These are phyloP conservation scores for Hiodon alosoides DNA, from an alignment of 2,113 vertebrate species.

Conservation along the genomic window DNA sequence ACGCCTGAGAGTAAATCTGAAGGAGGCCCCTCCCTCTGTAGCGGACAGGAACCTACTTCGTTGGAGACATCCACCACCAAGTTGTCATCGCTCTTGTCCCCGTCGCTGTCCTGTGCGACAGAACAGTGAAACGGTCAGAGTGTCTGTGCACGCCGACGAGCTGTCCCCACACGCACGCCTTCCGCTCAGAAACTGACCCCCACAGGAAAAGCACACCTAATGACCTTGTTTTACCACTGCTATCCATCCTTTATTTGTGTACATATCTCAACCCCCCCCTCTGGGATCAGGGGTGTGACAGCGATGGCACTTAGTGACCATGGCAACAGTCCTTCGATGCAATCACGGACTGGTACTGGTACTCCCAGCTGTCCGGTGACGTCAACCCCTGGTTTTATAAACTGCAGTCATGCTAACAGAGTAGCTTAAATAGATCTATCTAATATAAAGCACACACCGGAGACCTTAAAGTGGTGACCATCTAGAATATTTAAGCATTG, in stretches of 20 bases:
- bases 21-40: not conserved
- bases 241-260: not conserved
- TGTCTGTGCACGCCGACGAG: not conserved
- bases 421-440: too few species aligned
- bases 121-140: not conserved
- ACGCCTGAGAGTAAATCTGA: not conserved
- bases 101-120: slow-evolving; percentile 58
- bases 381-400: slow-evolving; percentile 57
- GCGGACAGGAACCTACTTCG: slow-evolving; percentile 20
- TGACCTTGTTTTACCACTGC: not conserved
- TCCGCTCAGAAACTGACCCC: not conserved
- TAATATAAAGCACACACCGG: too few species aligned
- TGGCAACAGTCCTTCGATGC: slow-evolving; percentile 65
- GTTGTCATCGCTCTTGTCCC: slow-evolving; percentile 69
- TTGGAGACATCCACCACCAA: slow-evolving; percentile 62
- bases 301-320: slow-evolving; percentile 64
- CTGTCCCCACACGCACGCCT: slow-evolving; percentile 10
- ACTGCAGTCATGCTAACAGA: slow-evolving; percentile 34
- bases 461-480: too few species aligned
- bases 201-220: not conserved
- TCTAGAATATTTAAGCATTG: too few species aligned
- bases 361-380: slow-evolving; percentile 59
- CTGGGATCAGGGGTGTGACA: slow-evolving; percentile 49
- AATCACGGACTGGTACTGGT: slow-evolving; percentile 59
- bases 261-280: slow-evolving; percentile 24